phyloP scores from a whole-genome alignment of 2,797 vertebrate genomes.

The Lacerta agilis region DNA sequence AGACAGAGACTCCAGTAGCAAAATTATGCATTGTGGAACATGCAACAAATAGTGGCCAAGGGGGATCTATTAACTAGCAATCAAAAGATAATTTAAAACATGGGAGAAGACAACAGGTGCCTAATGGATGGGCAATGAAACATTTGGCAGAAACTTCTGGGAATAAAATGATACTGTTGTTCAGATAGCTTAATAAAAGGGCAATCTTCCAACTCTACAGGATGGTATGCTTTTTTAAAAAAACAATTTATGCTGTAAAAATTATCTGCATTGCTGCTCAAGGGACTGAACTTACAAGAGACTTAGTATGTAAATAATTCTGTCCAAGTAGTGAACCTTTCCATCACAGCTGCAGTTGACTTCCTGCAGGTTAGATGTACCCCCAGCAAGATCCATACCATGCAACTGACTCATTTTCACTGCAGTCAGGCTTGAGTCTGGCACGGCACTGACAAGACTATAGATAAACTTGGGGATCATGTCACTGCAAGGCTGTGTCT shows the following conservation, averaged over 20 bases:
- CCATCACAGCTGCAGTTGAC: too few species aligned
- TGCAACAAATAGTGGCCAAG: slow-evolving; percentile 48
- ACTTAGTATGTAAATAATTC: slow-evolving; percentile 31
- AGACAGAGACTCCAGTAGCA: slow-evolving; percentile 18
- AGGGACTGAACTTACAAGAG: slow-evolving; percentile 12
- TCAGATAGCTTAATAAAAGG: not conserved
- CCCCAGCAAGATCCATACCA: not conserved
- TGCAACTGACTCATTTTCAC: not conserved
- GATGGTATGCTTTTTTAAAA: not conserved
- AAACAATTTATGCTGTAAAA: not conserved
- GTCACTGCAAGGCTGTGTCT: not conserved
- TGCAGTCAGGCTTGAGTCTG: not conserved
- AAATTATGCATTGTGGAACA: slow-evolving; percentile 44
- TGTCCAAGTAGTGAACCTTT: slow-evolving; percentile 1
- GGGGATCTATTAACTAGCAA: slow-evolving; percentile 60
- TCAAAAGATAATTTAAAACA: slow-evolving; percentile 58
- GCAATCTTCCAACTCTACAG: not conserved
- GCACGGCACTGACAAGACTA: not conserved
- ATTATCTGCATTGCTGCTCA: not conserved
- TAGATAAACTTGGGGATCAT: not conserved
- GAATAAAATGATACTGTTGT: slow-evolving; percentile 46
- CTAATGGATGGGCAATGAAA: slow-evolving; percentile 43
- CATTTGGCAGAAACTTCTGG: slow-evolving; percentile 33
- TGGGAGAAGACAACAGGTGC: slow-evolving; percentile 32
- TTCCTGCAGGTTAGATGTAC: not conserved